Conservation (phyloP, 2,888 invertebrate species). For the Caprella mutica region DNA sequence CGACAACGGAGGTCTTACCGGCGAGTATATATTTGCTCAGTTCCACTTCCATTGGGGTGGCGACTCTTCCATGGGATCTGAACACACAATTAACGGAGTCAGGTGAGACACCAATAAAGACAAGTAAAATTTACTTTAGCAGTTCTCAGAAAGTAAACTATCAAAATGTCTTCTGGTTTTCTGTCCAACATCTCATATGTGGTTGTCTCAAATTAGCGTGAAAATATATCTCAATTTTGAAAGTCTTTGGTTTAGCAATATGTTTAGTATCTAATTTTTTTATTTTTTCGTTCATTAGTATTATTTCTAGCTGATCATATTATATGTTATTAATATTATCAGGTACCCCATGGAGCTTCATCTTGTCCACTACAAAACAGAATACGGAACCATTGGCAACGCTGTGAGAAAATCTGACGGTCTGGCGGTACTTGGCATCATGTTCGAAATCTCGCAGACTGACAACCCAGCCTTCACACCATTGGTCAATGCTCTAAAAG, state of each 20-base stretch:
- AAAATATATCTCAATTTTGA: too few relatives aligned
- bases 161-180: too few relatives aligned
- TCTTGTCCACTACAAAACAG: constrained; percentile 59
- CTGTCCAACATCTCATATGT: too few relatives aligned
- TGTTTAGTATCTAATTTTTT: too few relatives aligned
- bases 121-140: neutral
- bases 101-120: constrained; percentile 14
- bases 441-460: constrained; percentile 47
- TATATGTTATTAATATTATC: constrained; percentile 21
- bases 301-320: too few relatives aligned
- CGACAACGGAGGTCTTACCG: constrained; percentile 50
- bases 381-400: constrained; percentile 44
- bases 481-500: constrained; percentile 23
- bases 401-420: constrained; percentile 49
- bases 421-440: constrained; percentile 52
- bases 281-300: too few relatives aligned
- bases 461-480: constrained; percentile 33
- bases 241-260: too few relatives aligned
- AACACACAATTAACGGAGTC: constrained; percentile 58
- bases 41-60: constrained; percentile 34
- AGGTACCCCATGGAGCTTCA: constrained; percentile 66
- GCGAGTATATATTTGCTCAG: constrained; percentile 42
- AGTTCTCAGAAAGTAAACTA: too few relatives aligned
- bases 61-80: constrained; percentile 59
- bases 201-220: too few relatives aligned